These are phyloP conservation scores for Rotaria macrura DNA, from an alignment of 2,888 invertebrate genomes.

Conservation along the genomic window DNA sequence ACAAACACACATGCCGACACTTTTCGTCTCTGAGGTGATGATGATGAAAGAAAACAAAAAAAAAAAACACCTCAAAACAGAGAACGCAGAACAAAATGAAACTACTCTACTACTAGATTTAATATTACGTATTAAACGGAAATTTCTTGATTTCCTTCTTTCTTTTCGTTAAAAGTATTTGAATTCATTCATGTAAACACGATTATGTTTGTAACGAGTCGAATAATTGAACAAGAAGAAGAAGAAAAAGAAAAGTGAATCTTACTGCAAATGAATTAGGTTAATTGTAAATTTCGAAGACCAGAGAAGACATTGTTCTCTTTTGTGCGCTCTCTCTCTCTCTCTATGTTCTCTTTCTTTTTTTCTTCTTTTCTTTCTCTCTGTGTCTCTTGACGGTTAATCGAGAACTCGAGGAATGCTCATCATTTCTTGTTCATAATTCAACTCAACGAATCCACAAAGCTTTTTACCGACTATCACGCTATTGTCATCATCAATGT, in stretches of 20 bases:
- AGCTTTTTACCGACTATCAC: neutral
- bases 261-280: neutral
- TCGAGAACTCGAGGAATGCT: neutral
- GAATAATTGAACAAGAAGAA: neutral
- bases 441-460: neutral
- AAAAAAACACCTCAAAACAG: no score
- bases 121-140: neutral
- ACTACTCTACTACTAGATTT: no score
- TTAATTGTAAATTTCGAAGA: neutral
- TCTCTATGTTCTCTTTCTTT: neutral
- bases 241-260: neutral
- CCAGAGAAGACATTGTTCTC: neutral
- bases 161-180: neutral
- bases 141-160: neutral
- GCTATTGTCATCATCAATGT: neutral
- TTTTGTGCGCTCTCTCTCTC: neutral
- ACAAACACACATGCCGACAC: neutral
- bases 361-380: neutral
- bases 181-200: neutral
- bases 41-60: neutral
- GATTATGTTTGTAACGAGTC: neutral
- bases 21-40: constrained; percentile 1
- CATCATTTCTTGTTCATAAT: neutral
- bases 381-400: neutral
- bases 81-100: neutral